Conservation (phyloP, 1,140 invertebrate species). For the Phenacoccus solenopsis region DNA sequence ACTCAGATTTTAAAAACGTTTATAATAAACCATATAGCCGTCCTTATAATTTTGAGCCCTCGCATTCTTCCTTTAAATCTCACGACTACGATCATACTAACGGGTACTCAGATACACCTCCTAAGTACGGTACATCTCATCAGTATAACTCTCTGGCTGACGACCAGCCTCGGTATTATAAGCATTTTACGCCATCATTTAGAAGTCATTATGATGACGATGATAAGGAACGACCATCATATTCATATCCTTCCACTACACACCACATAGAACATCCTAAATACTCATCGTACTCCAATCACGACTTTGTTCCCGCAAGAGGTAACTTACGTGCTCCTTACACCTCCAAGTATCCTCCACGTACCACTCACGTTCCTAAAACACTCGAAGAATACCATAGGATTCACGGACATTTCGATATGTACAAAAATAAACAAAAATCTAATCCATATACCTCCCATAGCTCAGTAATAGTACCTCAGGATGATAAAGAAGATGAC, state of each 20-base stretch:
- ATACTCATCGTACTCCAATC: neutral
- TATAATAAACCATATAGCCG: neutral
- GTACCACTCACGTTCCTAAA: constrained; percentile 12
- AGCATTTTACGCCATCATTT: neutral
- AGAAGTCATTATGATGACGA: neutral
- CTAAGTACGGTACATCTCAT: neutral
- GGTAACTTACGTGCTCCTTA: neutral
- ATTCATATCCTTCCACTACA: neutral
- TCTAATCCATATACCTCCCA: neutral
- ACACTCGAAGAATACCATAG: constrained; percentile 21
- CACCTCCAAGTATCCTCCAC: neutral
- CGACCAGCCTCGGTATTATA: neutral
- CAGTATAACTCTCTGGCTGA: neutral
- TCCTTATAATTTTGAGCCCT: neutral
- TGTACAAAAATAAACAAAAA: neutral
- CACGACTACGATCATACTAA: neutral
- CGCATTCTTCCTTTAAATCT: neutral
- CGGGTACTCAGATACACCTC: neutral
- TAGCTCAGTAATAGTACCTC: neutral
- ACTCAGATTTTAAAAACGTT: neutral
- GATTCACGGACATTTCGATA: constrained; percentile 6
- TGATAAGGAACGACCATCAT: neutral
- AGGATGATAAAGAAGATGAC: neutral
- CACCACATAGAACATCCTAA: neutral
- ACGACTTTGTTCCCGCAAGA: neutral